Conservation (phyloP, 2,113 vertebrate genomes). For the Alectura lathami region DNA sequence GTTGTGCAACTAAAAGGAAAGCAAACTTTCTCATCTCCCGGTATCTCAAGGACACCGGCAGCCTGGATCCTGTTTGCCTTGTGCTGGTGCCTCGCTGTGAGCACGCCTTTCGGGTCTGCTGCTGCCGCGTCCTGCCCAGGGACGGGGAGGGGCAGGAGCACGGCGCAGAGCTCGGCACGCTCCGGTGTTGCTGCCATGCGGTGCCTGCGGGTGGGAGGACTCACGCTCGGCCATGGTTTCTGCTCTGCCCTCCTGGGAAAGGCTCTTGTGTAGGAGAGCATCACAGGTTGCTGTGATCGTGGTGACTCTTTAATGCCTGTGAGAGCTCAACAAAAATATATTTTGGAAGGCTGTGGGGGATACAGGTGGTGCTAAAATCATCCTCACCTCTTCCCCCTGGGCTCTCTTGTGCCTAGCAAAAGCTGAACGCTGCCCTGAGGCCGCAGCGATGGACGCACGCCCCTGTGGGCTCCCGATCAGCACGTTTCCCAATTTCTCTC, state of each 20-base stretch:
- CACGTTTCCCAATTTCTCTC: not conserved
- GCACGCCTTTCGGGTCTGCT: not conserved
- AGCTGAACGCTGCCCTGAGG: not conserved
- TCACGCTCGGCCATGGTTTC: not conserved
- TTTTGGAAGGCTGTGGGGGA: not conserved
- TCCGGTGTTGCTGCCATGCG: not conserved
- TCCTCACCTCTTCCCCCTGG: accelerated
- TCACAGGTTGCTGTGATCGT: accelerated
- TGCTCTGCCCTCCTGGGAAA: not conserved
- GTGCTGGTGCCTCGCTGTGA: not conserved
- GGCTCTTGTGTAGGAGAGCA: accelerated
- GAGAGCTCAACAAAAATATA: accelerated
- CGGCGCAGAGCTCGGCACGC: accelerated
- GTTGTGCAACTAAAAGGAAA: not conserved
- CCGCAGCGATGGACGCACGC: accelerated
- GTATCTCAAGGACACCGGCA: not conserved
- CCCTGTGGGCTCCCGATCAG: not conserved
- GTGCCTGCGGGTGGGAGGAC: no score
- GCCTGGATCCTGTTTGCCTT: accelerated
- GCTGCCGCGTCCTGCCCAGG: accelerated
- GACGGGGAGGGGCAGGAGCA: accelerated
- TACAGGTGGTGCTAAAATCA: not conserved
- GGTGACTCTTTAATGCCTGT: not conserved
- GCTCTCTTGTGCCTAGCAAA: not conserved
- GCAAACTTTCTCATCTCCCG: not conserved